Evolutionary conservation across 2,113 vertebrate species (phyloP).

Genomic region (Spilogale gracilis): DNA sequence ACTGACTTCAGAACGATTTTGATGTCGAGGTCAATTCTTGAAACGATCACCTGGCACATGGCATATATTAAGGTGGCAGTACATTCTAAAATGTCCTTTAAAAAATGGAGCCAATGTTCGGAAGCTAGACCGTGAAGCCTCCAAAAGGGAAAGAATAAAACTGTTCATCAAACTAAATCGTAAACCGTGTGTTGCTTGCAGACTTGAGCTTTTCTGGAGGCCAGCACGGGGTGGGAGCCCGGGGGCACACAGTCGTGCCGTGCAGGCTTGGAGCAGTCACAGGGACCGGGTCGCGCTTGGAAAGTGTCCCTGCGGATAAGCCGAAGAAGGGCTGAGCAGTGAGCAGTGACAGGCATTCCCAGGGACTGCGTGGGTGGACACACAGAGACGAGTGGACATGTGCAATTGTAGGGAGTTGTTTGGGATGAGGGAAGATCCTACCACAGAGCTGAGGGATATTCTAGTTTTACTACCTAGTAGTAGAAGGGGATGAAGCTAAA

Average conservation of each 20-base stretch:
- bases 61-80: not conserved
- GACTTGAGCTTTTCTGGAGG: not conserved
- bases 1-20: not conserved
- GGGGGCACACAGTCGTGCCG: not conserved
- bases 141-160: not conserved
- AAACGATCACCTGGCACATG: not conserved
- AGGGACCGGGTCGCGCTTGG: not conserved
- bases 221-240: not conserved
- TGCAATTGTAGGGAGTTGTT: rapidly evolving
- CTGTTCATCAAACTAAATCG: not conserved
- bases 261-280: not conserved
- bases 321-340: not conserved
- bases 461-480: not conserved
- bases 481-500: not conserved
- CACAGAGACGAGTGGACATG: not conserved
- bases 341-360: not conserved
- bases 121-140: not conserved
- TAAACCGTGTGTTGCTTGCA: not conserved
- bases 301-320: not conserved
- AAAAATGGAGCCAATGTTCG: not conserved
- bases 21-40: not conserved
- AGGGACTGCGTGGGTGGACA: not conserved
- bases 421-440: not conserved
- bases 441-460: not conserved
- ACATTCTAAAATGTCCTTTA: not conserved